Conservation (phyloP, 1,140 invertebrate species). For the Hestina assimilis region DNA sequence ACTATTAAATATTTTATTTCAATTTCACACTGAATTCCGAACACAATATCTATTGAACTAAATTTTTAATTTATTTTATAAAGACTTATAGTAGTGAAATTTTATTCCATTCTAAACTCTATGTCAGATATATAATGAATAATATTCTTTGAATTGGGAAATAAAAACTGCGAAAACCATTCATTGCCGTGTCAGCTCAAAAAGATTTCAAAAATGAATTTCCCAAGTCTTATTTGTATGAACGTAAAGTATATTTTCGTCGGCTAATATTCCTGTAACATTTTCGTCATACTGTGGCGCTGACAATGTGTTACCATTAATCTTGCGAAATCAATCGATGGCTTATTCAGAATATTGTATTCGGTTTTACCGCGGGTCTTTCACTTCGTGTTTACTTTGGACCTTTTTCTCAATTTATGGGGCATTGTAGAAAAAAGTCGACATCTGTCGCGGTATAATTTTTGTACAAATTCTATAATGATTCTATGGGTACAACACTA, state of each 20-base stretch:
- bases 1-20: constrained; percentile 61
- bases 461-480: constrained; percentile 14
- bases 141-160: constrained; percentile 25
- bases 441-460: constrained; percentile 56
- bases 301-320: constrained; percentile 76
- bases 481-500: too few relatives aligned
- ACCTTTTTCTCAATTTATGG: constrained; percentile 72
- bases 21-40: constrained; percentile 74
- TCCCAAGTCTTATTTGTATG: constrained; percentile 51
- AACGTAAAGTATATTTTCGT: constrained; percentile 59
- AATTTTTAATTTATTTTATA: constrained; percentile 31
- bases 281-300: constrained; percentile 69
- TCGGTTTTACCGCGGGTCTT: constrained; percentile 69
- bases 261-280: constrained; percentile 45
- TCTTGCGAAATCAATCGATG: constrained; percentile 77
- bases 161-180: constrained; percentile 36
- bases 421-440: constrained; percentile 45
- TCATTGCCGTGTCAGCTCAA: constrained; percentile 54
- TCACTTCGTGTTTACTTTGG: constrained; percentile 70
- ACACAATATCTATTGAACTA: constrained; percentile 60
- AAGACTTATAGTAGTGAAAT: constrained; percentile 26
- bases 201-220: constrained; percentile 61
- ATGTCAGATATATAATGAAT: constrained; percentile 24
- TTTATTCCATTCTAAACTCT: constrained; percentile 32
- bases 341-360: constrained; percentile 78